Percentiles rank a stretch among this genome's conserved stretches.
These are phyloP conservation scores for Melitaea athalia DNA, from an alignment of 2,888 invertebrate genomes.

Conservation along the genomic window DNA sequence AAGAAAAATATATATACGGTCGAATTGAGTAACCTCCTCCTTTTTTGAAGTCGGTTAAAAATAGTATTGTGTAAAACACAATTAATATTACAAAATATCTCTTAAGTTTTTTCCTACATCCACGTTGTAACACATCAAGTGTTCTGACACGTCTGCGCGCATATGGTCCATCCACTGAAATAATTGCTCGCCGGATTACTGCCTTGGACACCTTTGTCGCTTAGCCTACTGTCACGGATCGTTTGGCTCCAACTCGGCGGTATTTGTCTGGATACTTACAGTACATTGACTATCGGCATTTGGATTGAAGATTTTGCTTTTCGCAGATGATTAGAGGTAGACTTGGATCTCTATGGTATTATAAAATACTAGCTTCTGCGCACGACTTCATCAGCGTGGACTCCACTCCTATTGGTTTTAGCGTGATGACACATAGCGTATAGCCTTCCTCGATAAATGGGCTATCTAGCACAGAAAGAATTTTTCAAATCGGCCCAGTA, in stretches of 20 bases:
- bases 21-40: too few relatives aligned
- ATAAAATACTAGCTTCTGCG: too few relatives aligned
- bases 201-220: slow-evolving; percentile 13
- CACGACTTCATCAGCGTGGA: too few relatives aligned
- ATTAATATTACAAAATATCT: neutral
- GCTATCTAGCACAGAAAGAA: too few relatives aligned
- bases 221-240: neutral
- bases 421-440: too few relatives aligned
- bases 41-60: too few relatives aligned
- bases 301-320: neutral
- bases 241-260: slow-evolving; percentile 2
- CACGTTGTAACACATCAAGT: slow-evolving; percentile 4
- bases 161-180: slow-evolving; percentile 15
- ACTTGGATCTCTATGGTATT: too few relatives aligned
- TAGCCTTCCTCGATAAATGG: too few relatives aligned
- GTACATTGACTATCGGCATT: neutral
- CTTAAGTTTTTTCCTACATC: neutral
- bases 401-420: too few relatives aligned
- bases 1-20: too few relatives aligned
- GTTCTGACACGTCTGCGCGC: slow-evolving; percentile 19
- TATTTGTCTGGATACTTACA: neutral
- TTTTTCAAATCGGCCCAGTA: too few relatives aligned
- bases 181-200: slow-evolving; percentile 24
- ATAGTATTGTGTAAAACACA: neutral
- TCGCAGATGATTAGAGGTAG: too few relatives aligned